phyloP scores from a whole-genome alignment of 2,797 vertebrate species.

The Acrossocheilus wenchowensis region DNA sequence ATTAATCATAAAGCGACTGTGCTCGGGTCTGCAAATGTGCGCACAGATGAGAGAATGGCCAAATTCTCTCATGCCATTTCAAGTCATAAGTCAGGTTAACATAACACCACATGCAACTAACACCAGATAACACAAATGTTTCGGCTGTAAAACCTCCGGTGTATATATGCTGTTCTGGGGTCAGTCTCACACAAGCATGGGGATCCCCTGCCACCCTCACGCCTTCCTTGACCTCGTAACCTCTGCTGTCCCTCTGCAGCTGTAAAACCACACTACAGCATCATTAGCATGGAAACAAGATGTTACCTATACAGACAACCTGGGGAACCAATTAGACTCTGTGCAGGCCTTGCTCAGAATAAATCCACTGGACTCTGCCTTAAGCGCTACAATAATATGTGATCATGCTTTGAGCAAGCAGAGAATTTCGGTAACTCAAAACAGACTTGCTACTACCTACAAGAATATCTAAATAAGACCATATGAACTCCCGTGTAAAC shows the following conservation, averaged over 20 bases:
- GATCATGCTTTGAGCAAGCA: conserved; percentile 32
- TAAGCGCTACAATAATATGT: conserved; percentile 52
- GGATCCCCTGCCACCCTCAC: conserved; percentile 59
- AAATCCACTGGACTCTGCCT: conserved; percentile 51
- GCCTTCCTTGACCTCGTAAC: conserved; percentile 61
- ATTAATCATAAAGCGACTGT: conserved; percentile 17
- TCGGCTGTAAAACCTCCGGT: conserved; percentile 61
- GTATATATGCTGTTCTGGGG: conserved; percentile 57
- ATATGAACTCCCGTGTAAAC: conserved; percentile 23
- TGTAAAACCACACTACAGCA: conserved; percentile 65
- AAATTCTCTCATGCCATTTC: conserved; percentile 58
- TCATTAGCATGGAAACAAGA: conserved; percentile 68
- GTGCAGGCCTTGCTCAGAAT: conserved; percentile 48
- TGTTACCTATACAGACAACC: conserved; percentile 64
- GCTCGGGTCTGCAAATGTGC: conserved; percentile 42
- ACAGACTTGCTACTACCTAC: conserved; percentile 34
- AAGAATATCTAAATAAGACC: conserved; percentile 13
- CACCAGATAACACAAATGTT: conserved; percentile 64
- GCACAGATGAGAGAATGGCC: conserved; percentile 32
- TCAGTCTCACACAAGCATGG: conserved; percentile 51
- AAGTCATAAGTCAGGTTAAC: conserved; percentile 65
- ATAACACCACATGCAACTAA: conserved; percentile 62
- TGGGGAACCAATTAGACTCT: conserved; percentile 66
- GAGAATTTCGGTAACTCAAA: conserved; percentile 38
- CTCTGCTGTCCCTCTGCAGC: conserved; percentile 62